Percentiles rank a stretch among this genome's conserved stretches.
These are phyloP conservation scores for Rhabditoides inermis DNA, from an alignment of 2,888 invertebrate genomes.

Conservation along the genomic window DNA sequence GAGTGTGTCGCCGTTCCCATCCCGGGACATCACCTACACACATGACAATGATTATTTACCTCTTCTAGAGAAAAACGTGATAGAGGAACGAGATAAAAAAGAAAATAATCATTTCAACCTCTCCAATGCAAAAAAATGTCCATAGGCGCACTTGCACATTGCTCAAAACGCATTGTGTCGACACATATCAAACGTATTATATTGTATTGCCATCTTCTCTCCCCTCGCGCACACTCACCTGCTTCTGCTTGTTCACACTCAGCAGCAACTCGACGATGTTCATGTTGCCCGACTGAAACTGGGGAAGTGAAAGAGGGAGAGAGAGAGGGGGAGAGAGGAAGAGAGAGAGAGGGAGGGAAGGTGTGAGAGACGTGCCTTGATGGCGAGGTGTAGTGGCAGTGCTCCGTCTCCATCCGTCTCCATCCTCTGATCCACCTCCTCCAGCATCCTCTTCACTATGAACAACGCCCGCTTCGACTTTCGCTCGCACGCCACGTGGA, in stretches of 20 bases:
- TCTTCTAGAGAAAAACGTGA: too few relatives aligned
- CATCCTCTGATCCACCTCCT: constrained; percentile 81
- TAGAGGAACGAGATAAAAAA: too few relatives aligned
- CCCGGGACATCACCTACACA: too few relatives aligned
- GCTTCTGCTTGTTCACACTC: constrained; percentile 70
- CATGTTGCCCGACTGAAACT: constrained; percentile 72
- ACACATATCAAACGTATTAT: too few relatives aligned
- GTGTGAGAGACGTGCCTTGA: constrained; percentile 16
- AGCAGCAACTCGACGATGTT: constrained; percentile 87
- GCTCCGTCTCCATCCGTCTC: constrained; percentile 36
- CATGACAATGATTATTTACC: too few relatives aligned
- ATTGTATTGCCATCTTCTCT: too few relatives aligned
- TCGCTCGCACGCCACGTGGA: constrained; percentile 86
- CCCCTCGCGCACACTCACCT: too few relatives aligned
- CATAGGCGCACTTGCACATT: too few relatives aligned
- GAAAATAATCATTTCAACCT: too few relatives aligned
- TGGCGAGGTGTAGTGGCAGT: constrained; percentile 44
- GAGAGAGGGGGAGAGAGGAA: constrained; percentile 73
- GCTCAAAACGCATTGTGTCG: too few relatives aligned
- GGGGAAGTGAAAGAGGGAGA: background rate
- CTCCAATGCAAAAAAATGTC: too few relatives aligned
- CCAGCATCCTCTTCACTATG: constrained; percentile 75
- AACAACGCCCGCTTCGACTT: constrained; percentile 84
- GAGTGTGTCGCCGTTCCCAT: constrained; percentile 76
- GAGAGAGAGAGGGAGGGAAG: background rate